A percentile compares a stretch with the other conserved stretches of the same genome.
Conservation (phyloP, 1,140 invertebrate genomes). For the Anoplophora glabripennis region DNA sequence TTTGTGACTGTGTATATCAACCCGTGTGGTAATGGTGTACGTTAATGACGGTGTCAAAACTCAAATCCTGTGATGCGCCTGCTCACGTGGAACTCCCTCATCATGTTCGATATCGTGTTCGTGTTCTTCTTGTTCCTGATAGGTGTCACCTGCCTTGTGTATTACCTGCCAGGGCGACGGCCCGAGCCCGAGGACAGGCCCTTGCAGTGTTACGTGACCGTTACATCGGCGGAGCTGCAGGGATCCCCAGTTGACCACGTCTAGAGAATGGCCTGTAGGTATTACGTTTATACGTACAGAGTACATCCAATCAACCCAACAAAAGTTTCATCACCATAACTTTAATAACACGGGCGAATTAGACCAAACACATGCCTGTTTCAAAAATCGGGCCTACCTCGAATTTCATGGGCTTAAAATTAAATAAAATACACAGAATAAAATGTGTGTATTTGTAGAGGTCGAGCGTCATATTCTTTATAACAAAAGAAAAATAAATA, state of each 20-base stretch:
- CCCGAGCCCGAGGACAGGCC: constrained; percentile 37
- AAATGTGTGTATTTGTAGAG: no score
- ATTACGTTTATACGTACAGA: no score
- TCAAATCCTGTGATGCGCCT: constrained; percentile 61
- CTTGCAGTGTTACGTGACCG: constrained; percentile 47
- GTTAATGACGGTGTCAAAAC: background rate
- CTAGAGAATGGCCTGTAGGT: constrained; percentile 35
- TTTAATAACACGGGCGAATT: no score
- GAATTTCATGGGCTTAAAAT: no score
- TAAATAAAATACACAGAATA: no score
- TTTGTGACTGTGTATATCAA: no score
- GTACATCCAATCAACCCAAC: no score
- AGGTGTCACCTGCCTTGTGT: constrained; percentile 74
- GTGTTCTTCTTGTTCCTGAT: constrained; percentile 80
- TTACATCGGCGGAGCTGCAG: constrained; percentile 36
- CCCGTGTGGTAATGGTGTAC: constrained; percentile 1
- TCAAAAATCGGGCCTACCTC: no score
- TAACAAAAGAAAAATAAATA: no score
- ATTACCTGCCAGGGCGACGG: constrained; percentile 64
- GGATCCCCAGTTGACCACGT: constrained; percentile 47
- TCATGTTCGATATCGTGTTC: constrained; percentile 84
- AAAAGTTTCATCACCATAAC: no score
- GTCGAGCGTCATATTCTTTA: no score
- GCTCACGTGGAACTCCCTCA: constrained; percentile 77
- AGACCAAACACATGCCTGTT: no score